Conservation (phyloP, 1,140 invertebrate species). For the Drosophila persimilis region DNA sequence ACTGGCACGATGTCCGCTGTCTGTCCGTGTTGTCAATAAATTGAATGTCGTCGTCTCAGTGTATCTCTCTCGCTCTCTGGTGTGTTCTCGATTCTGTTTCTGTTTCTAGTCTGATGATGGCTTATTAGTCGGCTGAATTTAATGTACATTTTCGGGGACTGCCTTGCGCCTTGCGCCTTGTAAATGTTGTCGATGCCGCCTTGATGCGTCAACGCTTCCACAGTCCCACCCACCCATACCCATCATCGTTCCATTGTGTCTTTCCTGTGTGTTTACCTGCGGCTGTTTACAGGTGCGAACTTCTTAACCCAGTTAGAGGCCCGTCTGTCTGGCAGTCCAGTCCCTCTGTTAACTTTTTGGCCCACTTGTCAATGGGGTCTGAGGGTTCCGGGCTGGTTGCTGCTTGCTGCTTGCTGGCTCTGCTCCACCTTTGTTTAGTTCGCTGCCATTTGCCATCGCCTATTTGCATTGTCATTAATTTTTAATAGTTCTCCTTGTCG, state of each 20-base stretch:
- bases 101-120: slow-evolving; percentile 45
- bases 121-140: slow-evolving; percentile 68
- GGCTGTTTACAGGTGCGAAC: slow-evolving; percentile 55
- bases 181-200: slow-evolving; percentile 42
- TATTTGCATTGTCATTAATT: slow-evolving; percentile 76
- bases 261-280: slow-evolving; percentile 39
- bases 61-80: slow-evolving; percentile 16
- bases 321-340: slow-evolving; percentile 17
- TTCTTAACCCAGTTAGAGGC: slow-evolving; percentile 66
- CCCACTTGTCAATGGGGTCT: slow-evolving; percentile 65
- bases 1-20: slow-evolving; percentile 33
- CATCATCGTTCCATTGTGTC: slow-evolving; percentile 2
- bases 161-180: slow-evolving; percentile 21
- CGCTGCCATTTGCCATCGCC: slow-evolving; percentile 11
- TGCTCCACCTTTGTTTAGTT: slow-evolving; percentile 62
- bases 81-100: slow-evolving; percentile 23
- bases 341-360: slow-evolving; percentile 55
- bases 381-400: slow-evolving; percentile 18
- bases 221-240: not conserved
- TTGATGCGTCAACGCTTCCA: slow-evolving; percentile 43
- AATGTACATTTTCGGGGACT: slow-evolving; percentile 57
- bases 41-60: slow-evolving; percentile 70
- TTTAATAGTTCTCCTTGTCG: slow-evolving; percentile 67
- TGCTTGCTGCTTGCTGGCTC: not conserved
- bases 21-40: slow-evolving; percentile 60